Base-by-base conservation (phyloP, 2,888 invertebrate species). In the Drosophila differens region DNA sequence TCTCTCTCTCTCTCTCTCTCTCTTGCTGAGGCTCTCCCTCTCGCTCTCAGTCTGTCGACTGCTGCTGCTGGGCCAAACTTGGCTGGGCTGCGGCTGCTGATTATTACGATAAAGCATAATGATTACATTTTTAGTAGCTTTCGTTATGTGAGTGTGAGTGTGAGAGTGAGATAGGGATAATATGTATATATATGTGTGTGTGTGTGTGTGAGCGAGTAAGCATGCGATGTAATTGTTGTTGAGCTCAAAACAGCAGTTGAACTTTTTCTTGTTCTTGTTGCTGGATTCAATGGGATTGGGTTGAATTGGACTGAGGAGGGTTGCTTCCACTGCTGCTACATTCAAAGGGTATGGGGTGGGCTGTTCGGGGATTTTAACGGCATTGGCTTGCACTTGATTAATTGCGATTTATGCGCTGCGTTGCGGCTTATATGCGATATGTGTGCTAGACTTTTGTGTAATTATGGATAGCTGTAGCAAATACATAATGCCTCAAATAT, bases 361-460 rank as follows among this genome's bases (percentile, higher is more conserved):
- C 47, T 65, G 76, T 22, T 62, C 52, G 37, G 78, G 62, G 79
- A 79, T 64, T 82, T 47, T 65, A 79, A 79, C 77, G 84, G 85
- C 82, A 86, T 89, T 87, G 87, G 85, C 89, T 87, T 87, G 87
- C 89, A 87, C 89, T 89, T 87, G 87, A 87, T 87, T 89, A 87
- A 87, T 87, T 87, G 88, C 89, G 88, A 87, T 86, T 86, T 86
- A 89, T 85, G 84, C 82, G 82, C 75, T 71, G 86, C 65, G 70
- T 74, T 85, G 83, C 78, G 75, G 83, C 85, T 85, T 86, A 86
- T 83, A 83, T 74, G 85, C 79, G 76, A 74, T 83, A 83, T 85
- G 78, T 82, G 72, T 68, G 72, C 71, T 66, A 70, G 78, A 80
- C 35, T 77, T 61, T 80, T 81, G 70, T 83, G 82, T 85, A 88